Percentiles rank a stretch among this genome's conserved stretches.
Evolutionary conservation across 2,113 vertebrate genomes (phyloP).

Genomic region (Accipiter cooperii): DNA sequence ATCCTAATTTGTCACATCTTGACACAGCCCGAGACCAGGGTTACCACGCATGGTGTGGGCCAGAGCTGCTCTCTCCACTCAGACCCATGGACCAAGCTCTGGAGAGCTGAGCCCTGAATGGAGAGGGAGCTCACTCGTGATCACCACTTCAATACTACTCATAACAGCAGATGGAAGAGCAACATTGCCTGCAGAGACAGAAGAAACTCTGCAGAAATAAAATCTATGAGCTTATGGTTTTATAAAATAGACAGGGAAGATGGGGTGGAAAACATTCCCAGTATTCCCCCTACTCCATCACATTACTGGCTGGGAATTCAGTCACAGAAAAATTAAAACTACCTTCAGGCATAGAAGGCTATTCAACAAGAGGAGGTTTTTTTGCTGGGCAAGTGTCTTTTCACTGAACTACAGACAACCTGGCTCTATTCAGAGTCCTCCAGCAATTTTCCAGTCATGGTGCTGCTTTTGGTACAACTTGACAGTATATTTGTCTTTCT

Average conservation of each 20-base stretch:
- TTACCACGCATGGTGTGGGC: accelerated
- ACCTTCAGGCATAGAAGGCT: background rate
- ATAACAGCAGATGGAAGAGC: background rate
- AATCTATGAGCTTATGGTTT: background rate
- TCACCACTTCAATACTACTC: background rate
- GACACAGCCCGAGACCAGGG: background rate
- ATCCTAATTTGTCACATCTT: background rate
- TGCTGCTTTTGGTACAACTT: background rate
- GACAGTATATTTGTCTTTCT: background rate
- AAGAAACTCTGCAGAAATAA: background rate
- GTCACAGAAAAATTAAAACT: background rate
- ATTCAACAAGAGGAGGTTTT: background rate
- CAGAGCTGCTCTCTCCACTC: background rate
- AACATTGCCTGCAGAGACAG: background rate
- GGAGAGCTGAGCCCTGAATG: background rate
- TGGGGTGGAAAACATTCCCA: background rate
- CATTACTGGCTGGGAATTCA: background rate
- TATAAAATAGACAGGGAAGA: background rate
- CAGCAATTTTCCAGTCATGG: background rate
- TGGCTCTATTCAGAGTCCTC: background rate
- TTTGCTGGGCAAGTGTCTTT: background rate
- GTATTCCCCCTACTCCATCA: background rate
- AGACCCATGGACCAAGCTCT: background rate
- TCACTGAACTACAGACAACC: background rate
- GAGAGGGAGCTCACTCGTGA: background rate